These are phyloP conservation scores for Peribatodes rhomboidaria DNA, from an alignment of 2,888 invertebrate genomes.

Conservation along the genomic window DNA sequence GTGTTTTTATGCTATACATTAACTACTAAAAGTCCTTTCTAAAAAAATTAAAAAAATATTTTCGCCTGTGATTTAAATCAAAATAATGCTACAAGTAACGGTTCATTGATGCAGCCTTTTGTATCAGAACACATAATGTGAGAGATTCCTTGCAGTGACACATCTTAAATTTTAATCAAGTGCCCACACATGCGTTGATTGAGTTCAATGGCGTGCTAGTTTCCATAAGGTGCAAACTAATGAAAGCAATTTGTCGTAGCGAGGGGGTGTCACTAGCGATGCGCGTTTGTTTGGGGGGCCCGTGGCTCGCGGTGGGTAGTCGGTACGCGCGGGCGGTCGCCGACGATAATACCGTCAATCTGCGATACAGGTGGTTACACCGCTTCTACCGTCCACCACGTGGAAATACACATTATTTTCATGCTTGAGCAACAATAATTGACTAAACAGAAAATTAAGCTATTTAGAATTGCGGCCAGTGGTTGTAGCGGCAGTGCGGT, in stretches of 20 bases:
- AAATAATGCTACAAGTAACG: no score
- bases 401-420: neutral
- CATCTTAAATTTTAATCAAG: neutral
- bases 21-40: no score
- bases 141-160: neutral
- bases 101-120: no score
- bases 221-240: slow-evolving; percentile 21
- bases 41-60: no score
- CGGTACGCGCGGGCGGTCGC: slow-evolving; percentile 74
- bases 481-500: no score
- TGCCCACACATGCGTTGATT: slow-evolving; percentile 14
- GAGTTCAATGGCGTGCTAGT: slow-evolving; percentile 3
- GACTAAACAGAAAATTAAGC: neutral
- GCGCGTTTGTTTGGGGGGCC: slow-evolving; percentile 73
- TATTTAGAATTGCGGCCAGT: no score
- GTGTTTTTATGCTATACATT: no score
- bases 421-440: neutral
- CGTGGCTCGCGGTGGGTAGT: slow-evolving; percentile 72
- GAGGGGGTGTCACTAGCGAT: slow-evolving; percentile 76
- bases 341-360: slow-evolving; percentile 76
- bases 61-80: no score
- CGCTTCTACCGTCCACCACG: slow-evolving; percentile 44
- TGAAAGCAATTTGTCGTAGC: slow-evolving; percentile 67
- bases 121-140: no score
- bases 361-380: slow-evolving; percentile 74